phyloP scores from a whole-genome alignment of 1,140 invertebrate species.

The Carposina sasakii region DNA sequence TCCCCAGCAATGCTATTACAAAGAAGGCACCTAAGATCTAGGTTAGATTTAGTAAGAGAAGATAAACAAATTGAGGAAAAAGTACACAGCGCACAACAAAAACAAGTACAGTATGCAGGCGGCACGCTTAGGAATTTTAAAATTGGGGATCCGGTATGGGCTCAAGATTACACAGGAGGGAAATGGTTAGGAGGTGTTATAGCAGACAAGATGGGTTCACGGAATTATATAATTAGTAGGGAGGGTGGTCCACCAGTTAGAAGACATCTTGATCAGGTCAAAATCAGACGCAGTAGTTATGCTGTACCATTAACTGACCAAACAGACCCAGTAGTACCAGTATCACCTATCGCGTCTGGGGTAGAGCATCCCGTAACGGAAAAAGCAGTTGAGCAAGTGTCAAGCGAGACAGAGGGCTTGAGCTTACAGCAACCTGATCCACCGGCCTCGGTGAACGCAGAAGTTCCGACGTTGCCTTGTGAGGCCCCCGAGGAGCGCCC shows the following conservation, averaged over 20 bases:
- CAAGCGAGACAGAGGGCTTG: no score
- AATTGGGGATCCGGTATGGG: not conserved
- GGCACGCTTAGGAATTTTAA: not conserved
- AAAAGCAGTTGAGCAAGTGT: no score
- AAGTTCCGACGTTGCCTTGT: no score
- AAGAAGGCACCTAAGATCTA: not conserved
- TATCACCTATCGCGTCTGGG: no score
- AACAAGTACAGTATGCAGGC: not conserved
- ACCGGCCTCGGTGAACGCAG: no score
- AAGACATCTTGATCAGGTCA: not conserved
- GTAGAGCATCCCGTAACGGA: no score
- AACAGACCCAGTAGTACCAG: no score
- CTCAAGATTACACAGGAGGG: not conserved
- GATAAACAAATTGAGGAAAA: not conserved
- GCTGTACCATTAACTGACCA: not conserved
- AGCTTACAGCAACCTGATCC: no score
- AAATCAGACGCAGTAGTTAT: not conserved
- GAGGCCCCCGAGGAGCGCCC: no score
- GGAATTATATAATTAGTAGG: not conserved
- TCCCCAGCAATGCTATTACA: slow-evolving; percentile 13
- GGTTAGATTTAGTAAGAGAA: not conserved
- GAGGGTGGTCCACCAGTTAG: not conserved
- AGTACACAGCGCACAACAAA: not conserved
- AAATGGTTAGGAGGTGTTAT: not conserved
- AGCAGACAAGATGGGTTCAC: not conserved